phyloP scores from a whole-genome alignment of 2,888 invertebrate genomes.

The Phaonia tiefii region DNA sequence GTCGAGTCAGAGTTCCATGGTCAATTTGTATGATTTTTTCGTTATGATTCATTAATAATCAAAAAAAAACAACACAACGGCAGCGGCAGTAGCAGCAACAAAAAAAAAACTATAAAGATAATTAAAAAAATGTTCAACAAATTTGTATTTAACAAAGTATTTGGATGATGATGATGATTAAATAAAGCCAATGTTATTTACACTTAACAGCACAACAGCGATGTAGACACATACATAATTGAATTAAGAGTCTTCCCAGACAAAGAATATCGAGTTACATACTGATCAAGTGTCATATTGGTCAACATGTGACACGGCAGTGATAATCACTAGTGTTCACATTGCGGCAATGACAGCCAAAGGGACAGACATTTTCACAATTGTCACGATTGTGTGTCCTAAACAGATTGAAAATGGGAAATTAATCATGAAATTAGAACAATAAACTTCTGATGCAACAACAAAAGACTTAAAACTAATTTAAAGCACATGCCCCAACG shows the following conservation, averaged over 20 bases:
- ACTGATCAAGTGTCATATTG: neutral
- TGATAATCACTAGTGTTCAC: neutral
- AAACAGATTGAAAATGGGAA: neutral
- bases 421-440: neutral
- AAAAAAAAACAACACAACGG: conserved; percentile 2
- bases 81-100: conserved; percentile 8
- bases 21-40: conserved; percentile 26
- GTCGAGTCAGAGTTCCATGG: conserved; percentile 27
- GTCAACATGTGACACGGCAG: neutral
- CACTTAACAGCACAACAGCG: no score
- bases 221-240: neutral
- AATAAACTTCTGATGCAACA: no score
- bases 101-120: conserved; percentile 22
- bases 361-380: neutral
- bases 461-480: no score
- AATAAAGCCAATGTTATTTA: neutral
- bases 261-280: no score
- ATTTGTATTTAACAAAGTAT: neutral
- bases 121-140: neutral
- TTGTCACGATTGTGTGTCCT: conserved; percentile 19
- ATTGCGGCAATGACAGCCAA: neutral
- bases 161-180: neutral
- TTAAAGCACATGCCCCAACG: neutral
- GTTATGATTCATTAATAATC: conserved; percentile 44
- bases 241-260: neutral